Evolutionary conservation across 2,113 vertebrate genomes (phyloP).

Genomic region (Elephantulus edwardii): DNA sequence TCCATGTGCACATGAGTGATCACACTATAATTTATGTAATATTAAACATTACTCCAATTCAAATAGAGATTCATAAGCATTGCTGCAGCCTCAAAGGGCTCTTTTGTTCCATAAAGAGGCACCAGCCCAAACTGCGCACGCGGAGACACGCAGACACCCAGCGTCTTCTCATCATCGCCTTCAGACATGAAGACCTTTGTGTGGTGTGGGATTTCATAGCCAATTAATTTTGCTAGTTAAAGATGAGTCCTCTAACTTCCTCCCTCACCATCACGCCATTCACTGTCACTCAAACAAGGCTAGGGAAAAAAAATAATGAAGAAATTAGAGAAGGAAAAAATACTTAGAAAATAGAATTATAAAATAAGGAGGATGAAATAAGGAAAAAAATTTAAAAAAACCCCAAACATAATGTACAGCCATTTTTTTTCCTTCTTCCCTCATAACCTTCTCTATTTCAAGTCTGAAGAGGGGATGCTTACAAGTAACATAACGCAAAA

Average conservation of each 20-base stretch:
- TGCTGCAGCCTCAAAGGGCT: neutral
- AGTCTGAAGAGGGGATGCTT: neutral
- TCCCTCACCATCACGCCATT: neutral
- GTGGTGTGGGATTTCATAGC: neutral
- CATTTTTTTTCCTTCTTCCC: neutral
- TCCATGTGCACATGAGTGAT: neutral
- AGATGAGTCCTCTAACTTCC: neutral
- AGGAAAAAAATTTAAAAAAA: neutral
- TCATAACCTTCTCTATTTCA: neutral
- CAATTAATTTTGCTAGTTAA: neutral
- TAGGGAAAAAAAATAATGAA: constrained; percentile 10
- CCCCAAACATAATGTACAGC: neutral
- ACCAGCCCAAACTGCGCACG: accelerated
- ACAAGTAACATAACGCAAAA: neutral
- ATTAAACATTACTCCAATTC: neutral
- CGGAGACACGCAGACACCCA: accelerated
- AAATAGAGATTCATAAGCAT: neutral
- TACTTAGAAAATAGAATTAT: neutral
- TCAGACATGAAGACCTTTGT: neutral
- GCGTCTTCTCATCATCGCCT: neutral
- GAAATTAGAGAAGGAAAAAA: neutral
- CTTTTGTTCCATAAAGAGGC: neutral
- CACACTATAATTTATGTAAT: neutral
- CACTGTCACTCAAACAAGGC: neutral
- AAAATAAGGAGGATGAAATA: neutral